phyloP scores from a whole-genome alignment of 2,113 vertebrate genomes.

The Bubo scandiacus region DNA sequence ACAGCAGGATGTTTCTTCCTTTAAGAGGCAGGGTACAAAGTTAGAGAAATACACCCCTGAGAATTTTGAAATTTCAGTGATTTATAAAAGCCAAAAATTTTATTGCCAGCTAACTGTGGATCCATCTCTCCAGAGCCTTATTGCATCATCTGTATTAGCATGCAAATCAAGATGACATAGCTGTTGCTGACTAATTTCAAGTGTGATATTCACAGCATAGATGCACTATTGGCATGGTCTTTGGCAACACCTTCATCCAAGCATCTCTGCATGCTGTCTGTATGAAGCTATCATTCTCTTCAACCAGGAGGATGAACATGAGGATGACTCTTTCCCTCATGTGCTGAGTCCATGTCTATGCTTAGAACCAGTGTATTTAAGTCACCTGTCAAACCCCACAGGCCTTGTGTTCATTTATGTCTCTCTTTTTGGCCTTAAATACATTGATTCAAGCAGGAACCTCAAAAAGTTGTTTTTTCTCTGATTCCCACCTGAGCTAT shows the following conservation, averaged over 20 bases:
- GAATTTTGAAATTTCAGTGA: background rate
- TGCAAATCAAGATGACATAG: background rate
- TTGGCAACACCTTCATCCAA: background rate
- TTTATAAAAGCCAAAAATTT: background rate
- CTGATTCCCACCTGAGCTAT: background rate
- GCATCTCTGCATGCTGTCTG: background rate
- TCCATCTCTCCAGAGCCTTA: background rate
- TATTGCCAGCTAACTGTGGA: background rate
- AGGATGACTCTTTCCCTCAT: background rate
- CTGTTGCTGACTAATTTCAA: background rate
- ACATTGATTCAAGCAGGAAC: background rate
- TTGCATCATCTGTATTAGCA: background rate
- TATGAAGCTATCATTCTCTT: background rate
- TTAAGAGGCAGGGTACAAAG: conserved; percentile 2
- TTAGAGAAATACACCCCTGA: conserved; percentile 31
- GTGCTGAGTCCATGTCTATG: background rate
- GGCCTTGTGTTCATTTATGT: background rate
- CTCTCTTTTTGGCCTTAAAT: background rate
- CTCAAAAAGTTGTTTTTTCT: background rate
- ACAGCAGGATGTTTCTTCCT: background rate
- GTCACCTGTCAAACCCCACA: background rate
- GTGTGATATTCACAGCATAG: background rate
- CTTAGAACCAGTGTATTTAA: background rate
- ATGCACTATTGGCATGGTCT: background rate
- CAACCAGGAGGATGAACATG: background rate